Conservation (phyloP, 1,140 invertebrate genomes). For the Harpegnathos saltator region DNA sequence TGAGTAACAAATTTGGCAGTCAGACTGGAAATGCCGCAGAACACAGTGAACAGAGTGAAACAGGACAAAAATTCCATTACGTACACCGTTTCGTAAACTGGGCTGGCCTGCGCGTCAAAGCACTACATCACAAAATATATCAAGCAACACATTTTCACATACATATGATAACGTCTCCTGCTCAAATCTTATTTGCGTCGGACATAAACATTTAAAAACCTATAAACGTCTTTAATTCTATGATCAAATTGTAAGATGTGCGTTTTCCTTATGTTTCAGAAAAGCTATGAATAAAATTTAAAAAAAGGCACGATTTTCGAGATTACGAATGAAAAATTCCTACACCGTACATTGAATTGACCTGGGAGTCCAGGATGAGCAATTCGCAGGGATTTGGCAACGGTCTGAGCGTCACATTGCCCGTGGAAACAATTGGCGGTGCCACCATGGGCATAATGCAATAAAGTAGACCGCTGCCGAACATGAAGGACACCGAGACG, state of each 20-base stretch:
- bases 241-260: no score
- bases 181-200: no score
- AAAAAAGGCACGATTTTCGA: neutral
- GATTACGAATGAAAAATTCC: neutral
- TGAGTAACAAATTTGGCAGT: constrained; percentile 16
- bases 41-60: constrained; percentile 39
- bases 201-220: no score
- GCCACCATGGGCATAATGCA: constrained; percentile 45
- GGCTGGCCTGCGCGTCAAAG: constrained; percentile 25
- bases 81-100: constrained; percentile 63
- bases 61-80: constrained; percentile 19
- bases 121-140: neutral
- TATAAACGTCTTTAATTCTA: no score
- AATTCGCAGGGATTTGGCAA: constrained; percentile 15
- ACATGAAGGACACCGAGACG: constrained; percentile 46
- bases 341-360: constrained; percentile 21
- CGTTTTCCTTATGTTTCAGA: neutral
- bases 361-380: constrained; percentile 19
- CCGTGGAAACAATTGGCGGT: constrained; percentile 8
- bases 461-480: constrained; percentile 38
- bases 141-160: no score
- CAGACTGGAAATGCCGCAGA: constrained; percentile 13
- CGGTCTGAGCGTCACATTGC: constrained; percentile 46
- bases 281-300: neutral
- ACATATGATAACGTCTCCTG: no score